Percentiles rank a stretch among this genome's conserved stretches.
phyloP scores from a whole-genome alignment of 1,140 invertebrate genomes.

The Oscheius sp. region DNA sequence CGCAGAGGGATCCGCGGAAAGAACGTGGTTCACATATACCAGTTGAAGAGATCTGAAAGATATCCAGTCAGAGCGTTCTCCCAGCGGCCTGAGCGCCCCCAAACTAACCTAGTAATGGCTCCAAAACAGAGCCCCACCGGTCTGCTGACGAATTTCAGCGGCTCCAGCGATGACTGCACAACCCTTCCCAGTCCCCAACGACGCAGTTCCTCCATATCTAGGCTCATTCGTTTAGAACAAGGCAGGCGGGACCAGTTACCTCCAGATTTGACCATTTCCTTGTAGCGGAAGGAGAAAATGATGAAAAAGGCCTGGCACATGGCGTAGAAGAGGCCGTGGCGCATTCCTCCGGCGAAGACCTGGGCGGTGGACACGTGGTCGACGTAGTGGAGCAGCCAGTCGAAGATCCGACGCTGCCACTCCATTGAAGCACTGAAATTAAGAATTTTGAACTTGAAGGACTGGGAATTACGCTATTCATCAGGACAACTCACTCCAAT shows the following conservation, averaged over 20 bases:
- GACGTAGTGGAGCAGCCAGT: slow-evolving; percentile 32
- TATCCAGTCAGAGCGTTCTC: neutral
- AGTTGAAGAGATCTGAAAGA: slow-evolving; percentile 39
- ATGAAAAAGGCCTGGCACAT: slow-evolving; percentile 41
- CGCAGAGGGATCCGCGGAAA: slow-evolving; percentile 21
- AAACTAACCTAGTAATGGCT: slow-evolving; percentile 36
- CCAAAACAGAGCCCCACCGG: slow-evolving; percentile 40
- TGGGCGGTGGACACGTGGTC: slow-evolving; percentile 26
- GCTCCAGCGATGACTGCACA: slow-evolving; percentile 35
- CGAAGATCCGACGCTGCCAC: slow-evolving; percentile 28
- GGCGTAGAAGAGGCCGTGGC: slow-evolving; percentile 42
- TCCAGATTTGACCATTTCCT: slow-evolving; percentile 38
- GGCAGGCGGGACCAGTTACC: slow-evolving; percentile 1
- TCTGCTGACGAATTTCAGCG: slow-evolving; percentile 29
- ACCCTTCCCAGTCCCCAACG: slow-evolving; percentile 36
- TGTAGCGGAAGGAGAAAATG: slow-evolving; percentile 41
- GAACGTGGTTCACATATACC: slow-evolving; percentile 42
- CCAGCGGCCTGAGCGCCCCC: neutral
- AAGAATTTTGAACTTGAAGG: neutral
- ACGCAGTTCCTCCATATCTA: slow-evolving; percentile 25
- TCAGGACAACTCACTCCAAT: slow-evolving; percentile 21
- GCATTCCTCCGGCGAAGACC: slow-evolving; percentile 13
- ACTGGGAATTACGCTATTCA: slow-evolving; percentile 17
- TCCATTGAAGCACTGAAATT: slow-evolving; percentile 21
- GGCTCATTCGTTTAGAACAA: neutral